A percentile compares a stretch with the other conserved stretches of the same genome.
phyloP scores from a whole-genome alignment of 2,113 vertebrate genomes.

The Mormyrus lacerda region DNA sequence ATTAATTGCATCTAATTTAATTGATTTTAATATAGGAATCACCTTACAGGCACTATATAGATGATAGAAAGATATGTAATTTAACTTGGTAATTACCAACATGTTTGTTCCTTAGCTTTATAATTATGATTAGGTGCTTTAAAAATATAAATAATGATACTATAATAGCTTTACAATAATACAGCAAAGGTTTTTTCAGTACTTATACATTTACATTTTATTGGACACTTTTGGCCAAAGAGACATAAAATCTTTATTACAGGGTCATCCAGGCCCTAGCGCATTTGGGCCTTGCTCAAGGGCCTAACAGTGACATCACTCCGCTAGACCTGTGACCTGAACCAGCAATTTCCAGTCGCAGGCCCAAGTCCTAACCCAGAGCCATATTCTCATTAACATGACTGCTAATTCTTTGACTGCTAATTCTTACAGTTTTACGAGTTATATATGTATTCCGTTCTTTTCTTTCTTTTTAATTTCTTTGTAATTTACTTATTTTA shows the following conservation, averaged over 20 bases:
- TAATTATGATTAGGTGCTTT: background rate
- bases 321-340: background rate
- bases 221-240: background rate
- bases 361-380: background rate
- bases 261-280: background rate
- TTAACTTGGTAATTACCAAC: background rate
- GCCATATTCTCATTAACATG: background rate
- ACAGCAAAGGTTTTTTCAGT: background rate
- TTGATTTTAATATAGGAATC: background rate
- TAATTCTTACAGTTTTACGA: background rate
- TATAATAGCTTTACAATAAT: background rate
- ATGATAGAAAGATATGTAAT: background rate
- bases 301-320: background rate
- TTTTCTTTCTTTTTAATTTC: background rate
- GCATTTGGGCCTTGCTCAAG: background rate
- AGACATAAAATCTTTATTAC: background rate
- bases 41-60: background rate
- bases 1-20: background rate
- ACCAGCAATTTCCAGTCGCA: background rate
- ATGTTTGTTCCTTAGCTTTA: background rate
- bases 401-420: background rate
- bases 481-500: background rate
- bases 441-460: background rate
- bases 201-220: background rate
- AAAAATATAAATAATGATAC: background rate